Conservation (phyloP, 2,888 invertebrate genomes). For the Steinernema hermaphroditum region DNA sequence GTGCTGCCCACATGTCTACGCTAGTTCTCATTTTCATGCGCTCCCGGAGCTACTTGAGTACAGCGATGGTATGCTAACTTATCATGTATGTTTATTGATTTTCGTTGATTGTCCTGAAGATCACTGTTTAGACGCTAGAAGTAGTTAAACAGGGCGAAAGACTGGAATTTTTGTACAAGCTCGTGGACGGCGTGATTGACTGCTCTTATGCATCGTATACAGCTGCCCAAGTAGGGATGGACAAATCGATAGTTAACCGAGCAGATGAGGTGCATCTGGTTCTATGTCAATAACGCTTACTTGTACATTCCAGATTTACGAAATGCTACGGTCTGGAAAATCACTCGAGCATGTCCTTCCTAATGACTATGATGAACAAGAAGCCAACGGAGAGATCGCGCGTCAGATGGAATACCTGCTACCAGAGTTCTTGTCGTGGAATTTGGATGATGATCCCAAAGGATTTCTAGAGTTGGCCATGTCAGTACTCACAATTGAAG, state of each 20-base stretch:
- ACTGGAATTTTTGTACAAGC: conserved; percentile 47
- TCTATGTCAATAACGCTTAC: neutral
- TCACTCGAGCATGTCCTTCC: conserved; percentile 31
- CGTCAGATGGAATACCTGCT: conserved; percentile 35
- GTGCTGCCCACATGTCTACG: conserved; percentile 77
- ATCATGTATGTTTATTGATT: conserved; percentile 30
- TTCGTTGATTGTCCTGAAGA: neutral
- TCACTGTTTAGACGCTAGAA: conserved; percentile 72
- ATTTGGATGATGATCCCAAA: conserved; percentile 37
- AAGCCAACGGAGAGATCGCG: conserved; percentile 14
- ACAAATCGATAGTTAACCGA: conserved; percentile 70
- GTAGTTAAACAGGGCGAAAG: conserved; percentile 71
- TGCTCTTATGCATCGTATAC: conserved; percentile 76
- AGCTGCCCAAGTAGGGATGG: conserved; percentile 73
- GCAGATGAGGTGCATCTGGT: conserved; percentile 66
- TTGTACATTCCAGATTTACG: conserved; percentile 33
- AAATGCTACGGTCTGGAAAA: conserved; percentile 32
- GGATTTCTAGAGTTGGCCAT: conserved; percentile 40
- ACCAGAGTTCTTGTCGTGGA: conserved; percentile 33
- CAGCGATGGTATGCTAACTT: conserved; percentile 21
- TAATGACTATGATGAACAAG: conserved; percentile 36
- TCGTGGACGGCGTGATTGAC: conserved; percentile 73
- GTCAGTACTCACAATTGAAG: neutral
- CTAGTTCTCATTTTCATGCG: conserved; percentile 79
- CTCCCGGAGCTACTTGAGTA: conserved; percentile 71